A percentile compares a stretch with the other conserved stretches of the same genome.
Conservation (phyloP, 2,113 vertebrate species). For the Ovis aries region ARS-UI_Ramb_v3.0 NC_056054.1:218427501-218428000, state of each 20-base stretch:
- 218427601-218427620: conserved; percentile 78
- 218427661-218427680: conserved; percentile 80
- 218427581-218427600: conserved; percentile 73
- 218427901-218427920: conserved; percentile 66
- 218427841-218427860: conserved; percentile 83
- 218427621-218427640: conserved; percentile 73
- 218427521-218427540: not conserved
- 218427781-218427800: conserved; percentile 82
- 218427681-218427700: conserved; percentile 86
- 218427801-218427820: conserved; percentile 84
- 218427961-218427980: conserved; percentile 84
- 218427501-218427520: not conserved
- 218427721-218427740: conserved; percentile 80
- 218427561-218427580: not conserved
- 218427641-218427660: conserved; percentile 82
- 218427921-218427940: conserved; percentile 81
- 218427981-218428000: conserved; percentile 84
- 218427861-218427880: conserved; percentile 77
- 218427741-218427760: conserved; percentile 75
- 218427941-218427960: conserved; percentile 85
- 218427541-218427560: not conserved
- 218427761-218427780: conserved; percentile 83
- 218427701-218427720: conserved; percentile 85
- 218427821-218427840: conserved; percentile 61
- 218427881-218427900: conserved; percentile 71